Percentiles rank a stretch among this genome's conserved stretches.
Conservation (phyloP, 2,797 vertebrate genomes). For the Spatula versicolor region DNA sequence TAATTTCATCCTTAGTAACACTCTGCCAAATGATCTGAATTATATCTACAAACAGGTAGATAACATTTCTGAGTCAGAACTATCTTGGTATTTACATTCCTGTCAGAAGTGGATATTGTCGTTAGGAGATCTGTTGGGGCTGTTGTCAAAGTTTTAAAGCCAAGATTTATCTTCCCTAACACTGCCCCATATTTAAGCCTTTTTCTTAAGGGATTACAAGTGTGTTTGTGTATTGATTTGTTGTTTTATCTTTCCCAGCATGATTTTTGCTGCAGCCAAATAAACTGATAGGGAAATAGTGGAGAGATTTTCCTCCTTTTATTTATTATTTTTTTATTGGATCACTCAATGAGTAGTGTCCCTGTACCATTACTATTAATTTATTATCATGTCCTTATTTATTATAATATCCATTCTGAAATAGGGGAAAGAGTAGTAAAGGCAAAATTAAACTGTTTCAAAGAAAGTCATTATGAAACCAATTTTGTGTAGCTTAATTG, state of each 20-base stretch:
- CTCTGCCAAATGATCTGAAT: background rate
- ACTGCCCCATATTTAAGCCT: background rate
- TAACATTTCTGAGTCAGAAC: background rate
- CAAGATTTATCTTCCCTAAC: background rate
- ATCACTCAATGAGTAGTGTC: background rate
- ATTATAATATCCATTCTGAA: background rate
- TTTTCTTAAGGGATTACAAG: background rate
- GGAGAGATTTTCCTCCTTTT: fast-evolving
- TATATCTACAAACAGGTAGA: background rate
- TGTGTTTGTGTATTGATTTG: background rate
- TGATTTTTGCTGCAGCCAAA: background rate
- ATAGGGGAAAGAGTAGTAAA: background rate
- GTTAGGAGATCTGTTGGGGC: background rate
- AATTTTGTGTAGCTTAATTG: background rate
- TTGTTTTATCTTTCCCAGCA: background rate
- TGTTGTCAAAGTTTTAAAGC: background rate
- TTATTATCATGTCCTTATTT: background rate
- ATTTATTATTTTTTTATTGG: background rate
- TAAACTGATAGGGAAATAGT: background rate
- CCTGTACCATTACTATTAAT: background rate
- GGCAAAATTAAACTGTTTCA: background rate
- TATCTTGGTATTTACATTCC: background rate
- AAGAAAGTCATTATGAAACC: background rate
- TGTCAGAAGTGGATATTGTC: background rate
- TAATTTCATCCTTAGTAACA: background rate